Evolutionary conservation across 2,113 vertebrate species (phyloP).

Genomic region (Charina bottae): DNA sequence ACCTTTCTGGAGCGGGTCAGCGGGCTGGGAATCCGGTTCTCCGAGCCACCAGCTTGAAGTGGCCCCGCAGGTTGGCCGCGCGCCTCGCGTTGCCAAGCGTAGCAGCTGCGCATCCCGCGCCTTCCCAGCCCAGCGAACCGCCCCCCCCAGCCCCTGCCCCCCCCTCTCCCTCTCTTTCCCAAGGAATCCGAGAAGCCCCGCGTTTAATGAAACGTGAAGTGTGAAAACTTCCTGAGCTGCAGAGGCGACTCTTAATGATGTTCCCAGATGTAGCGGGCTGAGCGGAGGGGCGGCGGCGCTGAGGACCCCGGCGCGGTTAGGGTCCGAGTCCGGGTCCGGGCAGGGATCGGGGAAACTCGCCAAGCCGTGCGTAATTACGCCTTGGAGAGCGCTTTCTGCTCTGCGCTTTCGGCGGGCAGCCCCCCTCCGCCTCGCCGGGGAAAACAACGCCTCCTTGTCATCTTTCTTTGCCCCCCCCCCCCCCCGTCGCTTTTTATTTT

Average conservation of each 20-base stretch:
- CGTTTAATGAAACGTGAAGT: slow-evolving; percentile 98
- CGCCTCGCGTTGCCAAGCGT: not conserved
- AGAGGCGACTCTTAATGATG: slow-evolving; percentile 83
- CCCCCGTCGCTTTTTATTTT: not conserved
- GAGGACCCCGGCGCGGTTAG: slow-evolving; percentile 27
- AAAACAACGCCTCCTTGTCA: slow-evolving; percentile 1
- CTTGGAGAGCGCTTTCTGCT: not conserved
- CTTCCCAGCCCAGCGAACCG: not conserved
- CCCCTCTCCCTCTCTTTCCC: slow-evolving; percentile 71
- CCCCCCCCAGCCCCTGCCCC: not conserved
- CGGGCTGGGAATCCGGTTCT: not conserved
- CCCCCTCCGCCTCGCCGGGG: not conserved
- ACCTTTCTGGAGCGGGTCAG: not conserved
- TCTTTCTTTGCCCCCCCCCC: too few relatives aligned
- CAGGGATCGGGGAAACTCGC: not conserved
- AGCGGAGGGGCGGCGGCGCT: slow-evolving; percentile 11
- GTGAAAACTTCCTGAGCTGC: slow-evolving; percentile 93
- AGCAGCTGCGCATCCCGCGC: not conserved
- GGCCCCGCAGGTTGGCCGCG: not conserved
- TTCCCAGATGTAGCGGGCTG: slow-evolving; percentile 88
- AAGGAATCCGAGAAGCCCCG: slow-evolving; percentile 86
- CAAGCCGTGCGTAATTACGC: slow-evolving; percentile 34
- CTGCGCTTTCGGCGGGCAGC: not conserved
- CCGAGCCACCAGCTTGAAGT: not conserved
- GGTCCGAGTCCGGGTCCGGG: not conserved